Percentiles rank a stretch among this genome's conserved stretches.
phyloP scores from a whole-genome alignment of 1,140 invertebrate species.

The Anadara kagoshimensis region DNA sequence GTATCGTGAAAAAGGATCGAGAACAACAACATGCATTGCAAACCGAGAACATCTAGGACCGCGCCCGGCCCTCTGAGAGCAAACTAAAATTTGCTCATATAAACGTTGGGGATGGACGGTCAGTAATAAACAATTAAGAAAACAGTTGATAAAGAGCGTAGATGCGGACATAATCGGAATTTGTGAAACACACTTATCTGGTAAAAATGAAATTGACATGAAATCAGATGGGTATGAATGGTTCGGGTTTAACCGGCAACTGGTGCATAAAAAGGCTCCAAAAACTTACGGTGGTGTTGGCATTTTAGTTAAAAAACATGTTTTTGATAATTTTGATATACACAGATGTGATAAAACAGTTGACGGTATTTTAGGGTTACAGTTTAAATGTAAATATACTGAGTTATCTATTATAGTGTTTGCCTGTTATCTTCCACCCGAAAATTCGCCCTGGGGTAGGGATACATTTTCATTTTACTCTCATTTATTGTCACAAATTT shows the following conservation, averaged over 20 bases:
- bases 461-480: conserved; percentile 25
- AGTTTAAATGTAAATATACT: not conserved
- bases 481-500: conserved; percentile 16
- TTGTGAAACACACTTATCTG: conserved; percentile 22
- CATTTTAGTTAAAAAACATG: conserved; percentile 14
- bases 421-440: conserved; percentile 32
- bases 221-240: conserved; percentile 4
- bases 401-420: conserved; percentile 18
- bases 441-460: conserved; percentile 28
- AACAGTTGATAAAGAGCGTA: not conserved
- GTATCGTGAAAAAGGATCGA: not conserved
- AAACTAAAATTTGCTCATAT: conserved; percentile 21
- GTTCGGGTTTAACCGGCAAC: conserved; percentile 14
- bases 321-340: conserved; percentile 2
- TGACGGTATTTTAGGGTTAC: conserved; percentile 15
- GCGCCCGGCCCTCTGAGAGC: too few relatives aligned
- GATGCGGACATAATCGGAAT: conserved; percentile 21
- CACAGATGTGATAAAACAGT: not conserved
- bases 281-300: conserved; percentile 14
- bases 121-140: conserved; percentile 6
- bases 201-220: not conserved
- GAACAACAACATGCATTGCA: not conserved
- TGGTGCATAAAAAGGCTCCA: conserved; percentile 15
- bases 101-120: conserved; percentile 28
- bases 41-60: not conserved